These are phyloP conservation scores for Volucella inflata DNA, from an alignment of 2,888 invertebrate species.

Conservation along the genomic window DNA sequence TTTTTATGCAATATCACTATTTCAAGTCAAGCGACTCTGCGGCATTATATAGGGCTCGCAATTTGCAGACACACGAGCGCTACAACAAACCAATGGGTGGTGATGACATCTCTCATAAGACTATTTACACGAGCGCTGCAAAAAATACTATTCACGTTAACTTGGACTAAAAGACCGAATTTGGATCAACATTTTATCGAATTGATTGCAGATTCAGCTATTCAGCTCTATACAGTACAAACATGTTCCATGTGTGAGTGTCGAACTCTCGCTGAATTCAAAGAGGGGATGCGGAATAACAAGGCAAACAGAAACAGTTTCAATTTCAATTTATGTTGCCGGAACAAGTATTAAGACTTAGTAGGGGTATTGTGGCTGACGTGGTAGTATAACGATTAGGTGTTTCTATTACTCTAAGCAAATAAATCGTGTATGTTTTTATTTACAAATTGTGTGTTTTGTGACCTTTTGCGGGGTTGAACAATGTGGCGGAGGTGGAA, in stretches of 20 bases:
- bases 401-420: too few relatives aligned
- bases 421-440: too few relatives aligned
- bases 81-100: background rate
- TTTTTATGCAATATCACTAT: too few relatives aligned
- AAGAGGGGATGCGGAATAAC: constrained; percentile 13
- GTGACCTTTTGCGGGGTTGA: too few relatives aligned
- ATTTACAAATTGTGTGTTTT: too few relatives aligned
- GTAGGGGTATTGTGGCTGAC: background rate
- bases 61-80: constrained; percentile 1
- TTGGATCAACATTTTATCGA: constrained; percentile 25
- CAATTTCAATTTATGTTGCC: constrained; percentile 15
- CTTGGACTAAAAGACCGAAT: background rate
- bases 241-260: background rate
- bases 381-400: too few relatives aligned
- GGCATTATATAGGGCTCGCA: background rate
- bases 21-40: background rate
- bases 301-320: background rate
- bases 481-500: too few relatives aligned
- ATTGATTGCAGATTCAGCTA: constrained; percentile 44
- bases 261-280: too few relatives aligned
- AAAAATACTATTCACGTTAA: background rate
- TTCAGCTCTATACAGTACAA: background rate
- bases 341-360: constrained; percentile 13
- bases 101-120: background rate
- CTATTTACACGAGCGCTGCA: background rate